phyloP scores from a whole-genome alignment of 2,113 vertebrate genomes.

The Tetraodon nigroviridis region DNA sequence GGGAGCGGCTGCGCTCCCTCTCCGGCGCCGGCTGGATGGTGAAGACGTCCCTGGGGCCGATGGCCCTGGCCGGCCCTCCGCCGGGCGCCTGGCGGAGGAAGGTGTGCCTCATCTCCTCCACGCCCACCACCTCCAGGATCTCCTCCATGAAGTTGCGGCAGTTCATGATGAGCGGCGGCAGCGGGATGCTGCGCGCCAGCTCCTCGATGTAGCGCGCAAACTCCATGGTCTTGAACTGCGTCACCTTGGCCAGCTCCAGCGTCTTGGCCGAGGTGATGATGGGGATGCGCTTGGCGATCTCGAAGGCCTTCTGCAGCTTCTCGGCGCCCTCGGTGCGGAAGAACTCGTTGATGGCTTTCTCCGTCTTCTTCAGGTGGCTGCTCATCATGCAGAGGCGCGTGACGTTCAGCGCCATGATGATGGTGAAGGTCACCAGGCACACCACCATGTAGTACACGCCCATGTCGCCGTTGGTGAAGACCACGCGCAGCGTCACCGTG shows the following conservation, averaged over 20 bases:
- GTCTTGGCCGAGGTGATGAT: slow-evolving; percentile 99
- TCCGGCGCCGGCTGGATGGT: slow-evolving; percentile 82
- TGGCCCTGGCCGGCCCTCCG: slow-evolving; percentile 46
- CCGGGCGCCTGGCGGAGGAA: slow-evolving; percentile 83
- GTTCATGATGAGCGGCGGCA: slow-evolving; percentile 98
- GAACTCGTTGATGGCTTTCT: slow-evolving; percentile 98
- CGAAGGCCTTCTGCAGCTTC: slow-evolving; percentile 98
- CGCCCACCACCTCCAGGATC: slow-evolving; percentile 93
- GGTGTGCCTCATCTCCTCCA: slow-evolving; percentile 93
- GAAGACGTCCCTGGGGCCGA: slow-evolving; percentile 77
- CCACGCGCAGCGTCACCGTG: slow-evolving; percentile 89
- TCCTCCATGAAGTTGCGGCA: slow-evolving; percentile 99
- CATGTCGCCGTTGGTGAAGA: slow-evolving; percentile 94
- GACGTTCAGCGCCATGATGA: slow-evolving; percentile 93
- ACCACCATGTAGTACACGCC: slow-evolving; percentile 98
- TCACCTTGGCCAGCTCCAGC: slow-evolving; percentile 96
- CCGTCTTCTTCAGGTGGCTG: slow-evolving; percentile 98
- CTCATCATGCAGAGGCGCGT: slow-evolving; percentile 99
- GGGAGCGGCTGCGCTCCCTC: slow-evolving; percentile 82
- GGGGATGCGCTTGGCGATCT: slow-evolving; percentile 97
- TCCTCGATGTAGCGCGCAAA: slow-evolving; percentile 98
- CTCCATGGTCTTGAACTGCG: slow-evolving; percentile 99
- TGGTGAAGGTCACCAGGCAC: slow-evolving; percentile 93
- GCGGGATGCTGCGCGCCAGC: slow-evolving; percentile 91
- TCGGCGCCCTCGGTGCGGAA: slow-evolving; percentile 98